These are phyloP conservation scores for Ovis canadensis DNA, from an alignment of 2,113 vertebrate species.

Conservation along the genomic window DNA sequence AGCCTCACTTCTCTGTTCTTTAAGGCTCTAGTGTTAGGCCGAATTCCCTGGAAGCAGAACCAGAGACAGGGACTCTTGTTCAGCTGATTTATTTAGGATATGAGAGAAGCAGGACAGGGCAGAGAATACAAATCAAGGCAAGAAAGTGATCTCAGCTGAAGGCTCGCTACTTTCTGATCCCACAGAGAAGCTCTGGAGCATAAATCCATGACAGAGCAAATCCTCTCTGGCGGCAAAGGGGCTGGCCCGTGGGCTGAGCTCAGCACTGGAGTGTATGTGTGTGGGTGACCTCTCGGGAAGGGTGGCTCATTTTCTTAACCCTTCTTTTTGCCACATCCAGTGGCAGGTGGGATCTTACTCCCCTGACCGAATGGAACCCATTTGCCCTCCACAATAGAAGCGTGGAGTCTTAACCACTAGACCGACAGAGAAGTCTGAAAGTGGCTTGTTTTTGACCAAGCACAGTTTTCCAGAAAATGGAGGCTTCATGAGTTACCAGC, in stretches of 20 bases:
- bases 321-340: not conserved
- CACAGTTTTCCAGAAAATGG: not conserved
- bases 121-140: not conserved
- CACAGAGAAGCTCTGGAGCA: not conserved
- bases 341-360: not conserved
- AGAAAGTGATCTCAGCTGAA: not conserved
- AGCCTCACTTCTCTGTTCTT: not conserved
- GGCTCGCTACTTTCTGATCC: not conserved
- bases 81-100: not conserved
- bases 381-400: not conserved
- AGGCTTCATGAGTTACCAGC: not conserved
- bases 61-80: not conserved
- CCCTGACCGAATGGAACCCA: rapidly evolving
- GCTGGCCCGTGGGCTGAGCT: not conserved
- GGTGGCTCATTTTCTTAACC: not conserved
- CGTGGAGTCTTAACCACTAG: not conserved
- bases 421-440: not conserved
- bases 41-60: not conserved
- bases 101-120: not conserved
- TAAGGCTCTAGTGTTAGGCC: not conserved
- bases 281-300: not conserved
- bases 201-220: not conserved
- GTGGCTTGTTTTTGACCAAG: not conserved
- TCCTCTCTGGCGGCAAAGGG: not conserved
- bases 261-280: not conserved